These are phyloP conservation scores for Euclidia mi DNA, from an alignment of 2,888 invertebrate genomes.

Conservation along the genomic window DNA sequence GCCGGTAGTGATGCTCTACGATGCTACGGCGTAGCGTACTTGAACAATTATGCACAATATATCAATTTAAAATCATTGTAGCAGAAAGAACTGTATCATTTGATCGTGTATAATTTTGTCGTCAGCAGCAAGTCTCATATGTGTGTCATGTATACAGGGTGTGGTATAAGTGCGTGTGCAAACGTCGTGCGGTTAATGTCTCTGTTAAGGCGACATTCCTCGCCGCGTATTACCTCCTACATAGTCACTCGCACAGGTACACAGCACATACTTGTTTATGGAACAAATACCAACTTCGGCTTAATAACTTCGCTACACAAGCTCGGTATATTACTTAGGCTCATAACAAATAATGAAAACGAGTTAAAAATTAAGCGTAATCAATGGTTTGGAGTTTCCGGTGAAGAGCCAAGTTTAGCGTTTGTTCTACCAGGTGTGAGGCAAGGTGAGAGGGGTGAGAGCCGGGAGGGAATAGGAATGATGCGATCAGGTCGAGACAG, in stretches of 20 bases:
- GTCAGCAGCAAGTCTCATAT: background rate
- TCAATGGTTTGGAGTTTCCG: background rate
- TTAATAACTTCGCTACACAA: no score
- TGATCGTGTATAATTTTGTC: background rate
- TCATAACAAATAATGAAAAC: background rate
- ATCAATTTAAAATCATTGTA: background rate
- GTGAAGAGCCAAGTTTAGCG: background rate
- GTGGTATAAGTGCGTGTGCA: no score
- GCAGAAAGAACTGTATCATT: background rate
- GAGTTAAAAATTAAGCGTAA: background rate
- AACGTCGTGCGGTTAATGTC: no score
- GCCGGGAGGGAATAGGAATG: background rate
- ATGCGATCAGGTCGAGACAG: background rate
- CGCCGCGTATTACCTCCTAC: no score
- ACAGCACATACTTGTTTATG: no score
- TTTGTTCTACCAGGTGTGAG: background rate
- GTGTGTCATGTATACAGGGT: no score
- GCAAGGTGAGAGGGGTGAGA: background rate
- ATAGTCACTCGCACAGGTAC: no score
- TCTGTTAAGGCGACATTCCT: no score
- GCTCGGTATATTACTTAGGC: background rate
- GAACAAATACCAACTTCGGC: no score
- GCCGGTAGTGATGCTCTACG: constrained; percentile 2
- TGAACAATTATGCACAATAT: background rate
- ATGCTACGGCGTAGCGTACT: constrained; percentile 4